A percentile compares a stretch with the other conserved stretches of the same genome.
These are phyloP conservation scores for Carcharodon carcharias DNA, from an alignment of 2,797 vertebrate genomes.

Conservation along the genomic window DNA sequence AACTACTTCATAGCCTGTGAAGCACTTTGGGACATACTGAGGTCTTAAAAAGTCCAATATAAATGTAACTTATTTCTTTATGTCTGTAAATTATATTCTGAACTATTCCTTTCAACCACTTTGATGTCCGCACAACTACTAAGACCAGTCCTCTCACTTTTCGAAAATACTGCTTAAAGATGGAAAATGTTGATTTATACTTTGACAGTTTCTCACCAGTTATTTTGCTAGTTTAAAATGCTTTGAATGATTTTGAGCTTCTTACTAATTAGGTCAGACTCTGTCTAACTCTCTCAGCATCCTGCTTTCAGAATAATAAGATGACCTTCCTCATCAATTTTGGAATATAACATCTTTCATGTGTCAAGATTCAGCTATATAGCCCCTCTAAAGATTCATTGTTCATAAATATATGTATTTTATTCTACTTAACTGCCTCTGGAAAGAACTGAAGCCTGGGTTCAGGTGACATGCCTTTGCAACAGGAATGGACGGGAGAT, in stretches of 20 bases:
- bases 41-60: background rate
- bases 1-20: background rate
- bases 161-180: background rate
- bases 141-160: background rate
- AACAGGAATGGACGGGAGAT: background rate
- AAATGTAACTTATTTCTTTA: background rate
- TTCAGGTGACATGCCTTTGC: background rate
- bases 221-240: background rate
- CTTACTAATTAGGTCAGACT: background rate
- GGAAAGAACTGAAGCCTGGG: background rate
- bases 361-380: background rate
- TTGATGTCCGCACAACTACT: background rate
- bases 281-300: background rate
- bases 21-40: background rate
- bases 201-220: background rate
- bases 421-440: background rate
- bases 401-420: background rate
- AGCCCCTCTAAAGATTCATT: background rate
- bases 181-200: background rate
- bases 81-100: background rate
- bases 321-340: background rate
- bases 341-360: background rate
- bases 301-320: background rate
- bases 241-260: background rate
- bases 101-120: background rate